phyloP scores from a whole-genome alignment of 2,797 vertebrate genomes.

The Iguana delicatissima region DNA sequence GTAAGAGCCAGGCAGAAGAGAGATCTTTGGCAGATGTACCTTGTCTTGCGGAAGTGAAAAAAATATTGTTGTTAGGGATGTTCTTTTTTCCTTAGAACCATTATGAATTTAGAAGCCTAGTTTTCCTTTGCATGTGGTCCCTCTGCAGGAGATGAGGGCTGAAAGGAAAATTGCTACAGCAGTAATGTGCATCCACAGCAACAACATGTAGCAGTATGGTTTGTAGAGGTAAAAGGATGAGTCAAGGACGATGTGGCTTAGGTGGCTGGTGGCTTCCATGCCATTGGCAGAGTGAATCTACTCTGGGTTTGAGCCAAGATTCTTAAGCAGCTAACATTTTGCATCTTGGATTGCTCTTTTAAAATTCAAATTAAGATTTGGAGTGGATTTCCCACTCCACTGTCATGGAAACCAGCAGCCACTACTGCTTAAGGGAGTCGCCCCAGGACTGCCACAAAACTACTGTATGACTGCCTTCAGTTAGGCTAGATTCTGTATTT shows the following conservation, averaged over 20 bases:
- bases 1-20: background rate
- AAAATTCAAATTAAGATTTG: no score
- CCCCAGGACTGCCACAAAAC: background rate
- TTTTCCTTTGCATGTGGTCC: background rate
- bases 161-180: background rate
- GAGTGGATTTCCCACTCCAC: no score
- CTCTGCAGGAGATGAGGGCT: background rate
- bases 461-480: background rate
- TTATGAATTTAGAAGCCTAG: background rate
- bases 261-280: no score
- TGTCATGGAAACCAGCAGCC: background rate
- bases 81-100: background rate
- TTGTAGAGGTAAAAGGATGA: background rate
- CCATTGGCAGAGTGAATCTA: no score
- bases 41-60: background rate
- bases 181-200: background rate
- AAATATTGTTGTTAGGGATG: background rate
- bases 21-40: background rate
- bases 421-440: background rate
- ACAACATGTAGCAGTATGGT: background rate
- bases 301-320: no score
- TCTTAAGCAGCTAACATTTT: no score
- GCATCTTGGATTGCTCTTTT: no score
- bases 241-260: no score
- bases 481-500: background rate